These are phyloP conservation scores for Rhadinocentrus ornatus DNA, from an alignment of 2,797 vertebrate genomes.

Conservation along the genomic window DNA sequence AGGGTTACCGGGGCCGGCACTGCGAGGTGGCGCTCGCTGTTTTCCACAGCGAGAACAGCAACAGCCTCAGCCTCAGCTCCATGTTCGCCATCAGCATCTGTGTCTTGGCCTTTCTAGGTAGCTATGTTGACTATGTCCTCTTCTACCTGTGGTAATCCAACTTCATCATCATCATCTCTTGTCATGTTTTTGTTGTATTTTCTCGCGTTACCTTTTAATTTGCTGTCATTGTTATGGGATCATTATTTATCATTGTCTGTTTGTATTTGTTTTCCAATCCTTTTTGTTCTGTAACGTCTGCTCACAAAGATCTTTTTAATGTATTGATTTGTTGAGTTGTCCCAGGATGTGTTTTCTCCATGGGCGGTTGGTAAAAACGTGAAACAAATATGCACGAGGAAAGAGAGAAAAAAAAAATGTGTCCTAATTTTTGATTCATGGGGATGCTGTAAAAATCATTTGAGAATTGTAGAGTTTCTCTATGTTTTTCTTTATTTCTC, in stretches of 20 bases:
- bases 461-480: constrained; percentile 44
- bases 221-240: constrained; percentile 21
- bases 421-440: constrained; percentile 63
- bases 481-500: constrained; percentile 64
- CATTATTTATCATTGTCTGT: constrained; percentile 31
- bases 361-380: constrained; percentile 41
- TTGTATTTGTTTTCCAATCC: constrained; percentile 36
- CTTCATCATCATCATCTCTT: not conserved
- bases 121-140: constrained; percentile 83
- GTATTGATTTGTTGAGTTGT: constrained; percentile 67
- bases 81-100: constrained; percentile 92
- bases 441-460: constrained; percentile 40
- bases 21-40: constrained; percentile 87
- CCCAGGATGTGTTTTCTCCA: constrained; percentile 50
- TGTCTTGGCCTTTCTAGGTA: constrained; percentile 92
- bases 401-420: constrained; percentile 33
- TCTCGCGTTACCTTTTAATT: constrained; percentile 17
- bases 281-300: constrained; percentile 47
- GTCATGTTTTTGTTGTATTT: not conserved
- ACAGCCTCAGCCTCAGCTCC: constrained; percentile 89
- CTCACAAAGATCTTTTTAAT: constrained; percentile 35
- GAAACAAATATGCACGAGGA: constrained; percentile 52
- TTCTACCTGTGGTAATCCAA: constrained; percentile 83
- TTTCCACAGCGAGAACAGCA: constrained; percentile 84
- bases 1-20: constrained; percentile 86